These are phyloP conservation scores for Chaetorhynchus papuensis DNA, from an alignment of 2,113 vertebrate genomes.

Conservation along the genomic window DNA sequence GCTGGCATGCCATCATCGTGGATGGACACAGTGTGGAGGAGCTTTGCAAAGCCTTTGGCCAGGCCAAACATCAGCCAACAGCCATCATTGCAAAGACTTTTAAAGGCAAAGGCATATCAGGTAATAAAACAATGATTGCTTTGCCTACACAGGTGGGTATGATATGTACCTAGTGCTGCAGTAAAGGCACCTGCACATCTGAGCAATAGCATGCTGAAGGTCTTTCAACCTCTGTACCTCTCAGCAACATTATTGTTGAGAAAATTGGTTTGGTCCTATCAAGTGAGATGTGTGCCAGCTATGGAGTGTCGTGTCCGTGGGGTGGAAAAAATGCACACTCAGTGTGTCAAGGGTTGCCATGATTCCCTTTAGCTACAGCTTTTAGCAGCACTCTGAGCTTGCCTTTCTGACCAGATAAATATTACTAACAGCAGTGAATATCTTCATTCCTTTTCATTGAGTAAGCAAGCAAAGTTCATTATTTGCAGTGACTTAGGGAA, in stretches of 20 bases:
- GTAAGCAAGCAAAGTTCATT: not conserved
- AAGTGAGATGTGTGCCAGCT: not conserved
- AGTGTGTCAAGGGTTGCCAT: not conserved
- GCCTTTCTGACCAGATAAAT: not conserved
- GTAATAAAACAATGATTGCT: constrained; percentile 56
- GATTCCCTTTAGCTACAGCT: not conserved
- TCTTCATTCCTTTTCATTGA: not conserved
- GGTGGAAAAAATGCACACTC: not conserved
- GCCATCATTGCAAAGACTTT: constrained; percentile 93
- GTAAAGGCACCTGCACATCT: not conserved
- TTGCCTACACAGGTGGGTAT: not conserved
- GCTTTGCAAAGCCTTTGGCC: constrained; percentile 91
- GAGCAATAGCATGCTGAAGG: not conserved
- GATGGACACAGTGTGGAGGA: constrained; percentile 97
- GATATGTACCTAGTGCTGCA: not conserved
- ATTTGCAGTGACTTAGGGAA: not conserved
- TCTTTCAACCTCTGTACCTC: not conserved
- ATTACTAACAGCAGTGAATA: not conserved
- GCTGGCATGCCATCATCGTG: constrained; percentile 89
- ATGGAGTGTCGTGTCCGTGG: rapidly evolving
- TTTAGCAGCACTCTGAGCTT: not conserved
- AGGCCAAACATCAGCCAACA: constrained; percentile 88
- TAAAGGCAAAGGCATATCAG: constrained; percentile 93
- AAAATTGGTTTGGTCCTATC: not conserved
- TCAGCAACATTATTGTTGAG: not conserved